Evolutionary conservation across 2,797 vertebrate species (phyloP).

Genomic region (Paramormyrops hopkinsi): DNA sequence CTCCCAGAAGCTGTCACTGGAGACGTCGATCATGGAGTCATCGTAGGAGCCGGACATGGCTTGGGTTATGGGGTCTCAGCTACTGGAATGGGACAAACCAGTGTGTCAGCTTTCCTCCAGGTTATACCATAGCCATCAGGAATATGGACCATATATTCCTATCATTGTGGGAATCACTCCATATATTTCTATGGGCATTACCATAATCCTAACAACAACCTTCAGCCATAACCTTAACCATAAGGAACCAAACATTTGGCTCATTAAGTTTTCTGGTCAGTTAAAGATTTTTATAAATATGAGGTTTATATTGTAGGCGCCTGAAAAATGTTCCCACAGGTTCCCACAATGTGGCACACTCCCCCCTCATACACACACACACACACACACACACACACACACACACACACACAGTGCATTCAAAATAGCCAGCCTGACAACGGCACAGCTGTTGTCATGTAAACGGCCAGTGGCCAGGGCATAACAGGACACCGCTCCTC

Average conservation of each 20-base stretch:
- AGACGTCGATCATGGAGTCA: conserved; percentile 83
- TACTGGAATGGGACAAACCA: conserved; percentile 34
- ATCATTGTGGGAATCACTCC: neutral
- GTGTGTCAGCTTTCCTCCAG: neutral
- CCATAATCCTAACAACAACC: neutral
- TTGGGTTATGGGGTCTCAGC: conserved; percentile 33
- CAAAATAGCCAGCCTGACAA: neutral
- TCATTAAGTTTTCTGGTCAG: neutral
- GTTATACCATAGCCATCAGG: neutral
- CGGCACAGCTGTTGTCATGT: neutral
- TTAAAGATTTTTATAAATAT: neutral
- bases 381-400: neutral
- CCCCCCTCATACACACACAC: no score
- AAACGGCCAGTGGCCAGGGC: neutral
- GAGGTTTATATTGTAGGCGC: neutral
- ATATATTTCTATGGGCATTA: neutral
- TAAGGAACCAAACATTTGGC: neutral
- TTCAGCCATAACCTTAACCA: neutral
- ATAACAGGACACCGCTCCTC: neutral
- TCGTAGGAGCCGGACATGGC: conserved; percentile 87
- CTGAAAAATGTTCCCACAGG: neutral
- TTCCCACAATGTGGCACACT: neutral
- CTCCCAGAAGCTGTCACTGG: conserved; percentile 99
- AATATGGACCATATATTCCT: neutral
- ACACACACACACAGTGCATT: neutral